Evolutionary conservation across 2,888 invertebrate species (phyloP), one percentile per base, ranked within the genome.

Genomic region (Boloria selene): DNA sequence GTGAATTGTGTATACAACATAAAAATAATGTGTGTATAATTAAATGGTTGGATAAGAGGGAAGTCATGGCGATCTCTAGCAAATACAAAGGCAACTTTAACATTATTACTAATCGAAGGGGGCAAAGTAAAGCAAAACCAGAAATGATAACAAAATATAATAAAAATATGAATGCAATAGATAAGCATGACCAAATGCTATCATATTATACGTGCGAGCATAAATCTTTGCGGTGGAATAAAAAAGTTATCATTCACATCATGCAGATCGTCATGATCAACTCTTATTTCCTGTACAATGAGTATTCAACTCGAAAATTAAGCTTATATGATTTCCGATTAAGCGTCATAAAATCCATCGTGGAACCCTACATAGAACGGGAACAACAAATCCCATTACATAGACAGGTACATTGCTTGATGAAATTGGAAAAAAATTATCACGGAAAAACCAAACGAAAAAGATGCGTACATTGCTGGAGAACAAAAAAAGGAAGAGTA

Each of bases 181-280:
- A 77, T 69, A 61, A 63, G n/a, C 72, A 74, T 60, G 76, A 76
- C 65, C 74, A 77, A 70, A 69, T 77, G 71, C 51, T 75, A 52
- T 65, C 72, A 10, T 22, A 22, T 22, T 22, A 22, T 22, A 22
- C 22, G 22, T 22, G 22, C 22, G 22, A 22, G 22, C 22, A 22
- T 22, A 22, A 22, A 22, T 22, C 22, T 22, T 22, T 22, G 22
- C 22, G 22, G 22, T 22, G 22, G 22, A 2, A 22, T 22, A 22
- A 22, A 22, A 22, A 22, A 22, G 22, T 22, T 22, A 22, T 22
- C 22, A 22, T 22, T 22, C 22, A 22, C 22, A 22, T 22, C 22
- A 22, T 22, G 22, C 22, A 22, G 22, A 45, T 45, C 14, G 14
- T 45, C 14, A 45, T 26, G 14, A 22, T 18, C 38, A 22, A 17